phyloP scores from a whole-genome alignment of 2,797 vertebrate species.

The Naso thynnoides region DNA sequence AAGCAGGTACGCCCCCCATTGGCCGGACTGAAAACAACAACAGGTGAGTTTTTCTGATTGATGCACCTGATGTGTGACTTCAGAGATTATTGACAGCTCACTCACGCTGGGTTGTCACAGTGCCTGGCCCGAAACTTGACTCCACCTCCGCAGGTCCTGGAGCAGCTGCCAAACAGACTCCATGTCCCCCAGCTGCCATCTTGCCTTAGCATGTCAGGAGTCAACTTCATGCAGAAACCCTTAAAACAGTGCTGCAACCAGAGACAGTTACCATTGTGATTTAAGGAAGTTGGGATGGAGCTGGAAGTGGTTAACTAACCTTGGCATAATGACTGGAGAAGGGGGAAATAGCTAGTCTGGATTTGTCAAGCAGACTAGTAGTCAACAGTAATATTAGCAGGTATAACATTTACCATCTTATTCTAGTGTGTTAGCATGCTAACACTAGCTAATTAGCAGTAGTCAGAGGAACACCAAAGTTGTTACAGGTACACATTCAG shows the following conservation, averaged over 20 bases:
- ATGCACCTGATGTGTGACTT: constrained; percentile 1
- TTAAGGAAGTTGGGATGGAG: too few species aligned
- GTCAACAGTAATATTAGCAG: too few species aligned
- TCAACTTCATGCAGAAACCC: constrained; percentile 95
- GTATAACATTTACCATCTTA: too few species aligned
- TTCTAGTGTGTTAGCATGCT: too few species aligned
- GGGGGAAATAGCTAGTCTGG: too few species aligned
- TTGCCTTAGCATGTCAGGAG: constrained; percentile 92
- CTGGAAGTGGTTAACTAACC: too few species aligned
- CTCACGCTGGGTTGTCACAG: constrained; percentile 95
- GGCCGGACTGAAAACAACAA: constrained; percentile 86
- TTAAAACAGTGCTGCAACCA: constrained; percentile 87
- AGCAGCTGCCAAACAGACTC: constrained; percentile 93
- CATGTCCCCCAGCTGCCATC: constrained; percentile 95
- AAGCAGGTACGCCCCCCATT: constrained; percentile 94
- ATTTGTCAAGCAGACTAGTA: too few species aligned
- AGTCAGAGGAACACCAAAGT: too few species aligned
- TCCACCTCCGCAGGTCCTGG: constrained; percentile 92
- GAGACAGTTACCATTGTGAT: constrained; percentile 9
- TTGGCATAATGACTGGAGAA: too few species aligned
- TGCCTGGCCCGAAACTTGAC: constrained; percentile 90
- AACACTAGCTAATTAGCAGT: too few species aligned
- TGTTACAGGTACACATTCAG: too few species aligned
- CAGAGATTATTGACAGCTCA: constrained; percentile 41
- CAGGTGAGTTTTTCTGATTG: constrained; percentile 37